Evolutionary conservation across 2,797 vertebrate genomes (phyloP).

Genomic region (Coregonus sp.): DNA sequence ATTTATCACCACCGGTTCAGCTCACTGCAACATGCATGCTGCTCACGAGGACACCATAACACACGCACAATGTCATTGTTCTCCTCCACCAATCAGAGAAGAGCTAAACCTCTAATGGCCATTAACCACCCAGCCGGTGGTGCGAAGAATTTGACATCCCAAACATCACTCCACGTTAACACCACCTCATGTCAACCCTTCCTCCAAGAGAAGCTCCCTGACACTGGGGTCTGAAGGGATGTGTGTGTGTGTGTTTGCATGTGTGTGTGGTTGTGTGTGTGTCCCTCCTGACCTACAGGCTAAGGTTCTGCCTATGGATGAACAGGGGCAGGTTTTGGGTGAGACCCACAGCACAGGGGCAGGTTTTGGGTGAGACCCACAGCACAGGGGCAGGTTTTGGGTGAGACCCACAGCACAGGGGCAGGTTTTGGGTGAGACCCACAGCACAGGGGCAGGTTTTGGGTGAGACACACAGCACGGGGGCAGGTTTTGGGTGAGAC

Average conservation of each 20-base stretch:
- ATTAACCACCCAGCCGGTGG: constrained; percentile 73
- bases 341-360: too few relatives aligned
- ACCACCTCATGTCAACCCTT: constrained; percentile 50
- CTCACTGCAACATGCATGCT: constrained; percentile 25
- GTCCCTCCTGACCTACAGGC: neutral
- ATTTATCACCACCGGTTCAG: neutral
- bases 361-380: neutral
- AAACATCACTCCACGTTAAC: constrained; percentile 69
- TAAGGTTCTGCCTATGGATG: neutral
- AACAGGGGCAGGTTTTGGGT: too few relatives aligned
- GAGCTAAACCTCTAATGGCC: constrained; percentile 61
- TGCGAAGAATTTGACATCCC: constrained; percentile 75
- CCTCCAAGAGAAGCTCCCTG: constrained; percentile 53
- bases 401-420: too few relatives aligned
- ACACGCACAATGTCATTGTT: constrained; percentile 35
- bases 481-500: too few relatives aligned
- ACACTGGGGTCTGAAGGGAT: constrained; percentile 4
- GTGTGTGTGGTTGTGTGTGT: constrained; percentile 4
- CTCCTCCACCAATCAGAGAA: constrained; percentile 54
- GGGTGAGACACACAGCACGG: neutral
- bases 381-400: neutral
- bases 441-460: too few relatives aligned
- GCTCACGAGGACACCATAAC: constrained; percentile 12
- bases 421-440: too few relatives aligned
- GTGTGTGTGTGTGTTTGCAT: constrained; percentile 8